Evolutionary conservation across 2,113 vertebrate species (phyloP).

Genomic region (Colossoma macropomum): DNA sequence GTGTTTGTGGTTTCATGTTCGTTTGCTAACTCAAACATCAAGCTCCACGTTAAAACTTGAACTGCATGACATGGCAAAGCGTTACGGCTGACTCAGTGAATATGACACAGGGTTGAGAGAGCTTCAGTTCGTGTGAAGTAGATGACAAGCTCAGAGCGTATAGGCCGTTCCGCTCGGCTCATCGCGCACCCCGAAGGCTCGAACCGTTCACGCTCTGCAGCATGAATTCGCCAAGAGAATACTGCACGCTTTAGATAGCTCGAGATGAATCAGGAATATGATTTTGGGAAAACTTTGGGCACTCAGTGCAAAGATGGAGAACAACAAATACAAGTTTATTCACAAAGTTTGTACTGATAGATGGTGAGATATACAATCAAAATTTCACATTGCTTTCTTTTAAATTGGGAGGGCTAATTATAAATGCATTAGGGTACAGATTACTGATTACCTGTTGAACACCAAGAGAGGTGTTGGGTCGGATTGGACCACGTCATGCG

Average conservation of each 20-base stretch:
- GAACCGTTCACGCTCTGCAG: background rate
- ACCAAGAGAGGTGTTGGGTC: too few species aligned
- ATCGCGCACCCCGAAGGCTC: background rate
- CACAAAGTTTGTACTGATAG: background rate
- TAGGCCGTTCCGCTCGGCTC: background rate
- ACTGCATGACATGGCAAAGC: background rate
- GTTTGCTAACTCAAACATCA: constrained; percentile 2
- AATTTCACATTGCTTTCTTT: too few species aligned
- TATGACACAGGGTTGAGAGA: background rate
- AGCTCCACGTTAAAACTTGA: background rate
- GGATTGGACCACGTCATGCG: too few species aligned
- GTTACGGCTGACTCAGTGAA: constrained; percentile 6
- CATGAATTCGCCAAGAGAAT: background rate
- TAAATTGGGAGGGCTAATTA: too few species aligned
- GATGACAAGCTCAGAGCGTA: background rate
- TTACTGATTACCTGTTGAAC: too few species aligned
- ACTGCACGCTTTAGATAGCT: background rate
- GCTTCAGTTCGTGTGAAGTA: background rate
- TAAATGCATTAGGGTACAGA: too few species aligned
- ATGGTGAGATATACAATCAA: too few species aligned
- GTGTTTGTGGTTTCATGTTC: background rate
- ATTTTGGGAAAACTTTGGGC: background rate
- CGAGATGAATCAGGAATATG: background rate
- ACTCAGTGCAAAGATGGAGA: background rate
- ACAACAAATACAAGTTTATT: background rate